Percentiles rank a stretch among this genome's conserved stretches.
Evolutionary conservation across 2,888 invertebrate genomes (phyloP).

Genomic region (Boloria euphrosyne): DNA sequence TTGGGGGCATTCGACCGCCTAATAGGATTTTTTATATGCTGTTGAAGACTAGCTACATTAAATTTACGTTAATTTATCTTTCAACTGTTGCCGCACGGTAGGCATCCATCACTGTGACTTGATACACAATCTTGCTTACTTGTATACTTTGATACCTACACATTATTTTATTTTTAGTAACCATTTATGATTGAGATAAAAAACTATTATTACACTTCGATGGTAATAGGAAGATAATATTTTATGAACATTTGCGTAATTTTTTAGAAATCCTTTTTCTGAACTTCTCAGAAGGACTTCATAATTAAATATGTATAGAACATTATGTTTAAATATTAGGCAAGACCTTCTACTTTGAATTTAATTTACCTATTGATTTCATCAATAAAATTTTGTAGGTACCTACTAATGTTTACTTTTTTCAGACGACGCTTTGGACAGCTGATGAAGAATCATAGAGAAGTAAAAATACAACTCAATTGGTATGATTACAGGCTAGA

Average conservation of each 20-base stretch:
- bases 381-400: background rate
- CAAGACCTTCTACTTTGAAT: too few relatives aligned
- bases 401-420: background rate
- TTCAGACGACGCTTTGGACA: background rate
- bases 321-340: too few relatives aligned
- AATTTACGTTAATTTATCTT: constrained; percentile 69
- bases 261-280: too few relatives aligned
- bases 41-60: constrained; percentile 61
- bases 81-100: constrained; percentile 52
- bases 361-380: background rate
- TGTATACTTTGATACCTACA: constrained; percentile 3
- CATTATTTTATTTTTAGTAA: constrained; percentile 2
- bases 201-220: background rate
- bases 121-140: constrained; percentile 46
- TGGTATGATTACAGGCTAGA: constrained; percentile 70
- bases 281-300: too few relatives aligned
- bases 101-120: constrained; percentile 58
- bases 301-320: too few relatives aligned
- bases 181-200: background rate
- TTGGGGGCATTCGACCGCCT: constrained; percentile 63
- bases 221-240: too few relatives aligned
- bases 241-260: too few relatives aligned
- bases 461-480: constrained; percentile 41
- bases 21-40: constrained; percentile 71
- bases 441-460: constrained; percentile 25